Base-by-base conservation (phyloP, 1,140 invertebrate genomes). In the Parasteatoda tepidariorum region DNA sequence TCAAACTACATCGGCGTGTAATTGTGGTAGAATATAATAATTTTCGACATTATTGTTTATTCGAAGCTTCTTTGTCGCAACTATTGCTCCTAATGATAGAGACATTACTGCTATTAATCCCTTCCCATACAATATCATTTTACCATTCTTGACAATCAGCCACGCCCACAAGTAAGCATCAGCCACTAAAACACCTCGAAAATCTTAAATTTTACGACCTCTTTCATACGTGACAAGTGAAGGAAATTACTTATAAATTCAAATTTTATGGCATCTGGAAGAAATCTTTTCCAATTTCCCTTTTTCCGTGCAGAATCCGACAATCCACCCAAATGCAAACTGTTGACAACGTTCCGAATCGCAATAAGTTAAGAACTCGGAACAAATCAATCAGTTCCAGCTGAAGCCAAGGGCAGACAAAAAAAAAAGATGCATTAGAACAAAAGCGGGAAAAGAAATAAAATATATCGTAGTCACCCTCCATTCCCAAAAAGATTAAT, bases 301-400 rank as follows among this genome's bases (percentile, higher is more conserved):
- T 48, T 0, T 18, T 48, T 1, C 38, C 18, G 9, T 48, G 9
- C 38, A 48, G n/a, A n/a, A 2, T 48, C 38, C 38, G 18, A 13
- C 18, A 48, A 48, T 48, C 38, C 18, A 48, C 38, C 38, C 9
- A 18, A 48, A 18, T 48, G 4, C 38, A 48, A 2, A 48, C 38
- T 13, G 38, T 48, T 48, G 38, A 48, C 38, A 48, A 48, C 13
- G 38, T 13, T 9, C 9, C 9, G 38, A 48, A 48, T 48, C 18
- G 38, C 9, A 48, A 48, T 4, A 48, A 48, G 38, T 13, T 48
- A 13, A 13, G 38, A 48, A 13, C 38, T 48, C 38, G 1, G 38
- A 48, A 18, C 28, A 33, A 26, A 48, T 48, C 71, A 74, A 74
- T 74, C 28, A 74, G 71, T 74, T 74, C 71, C 71, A 74, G 55